Base-by-base conservation (phyloP, 2,888 invertebrate genomes). In the Dilophus febrilis region DNA sequence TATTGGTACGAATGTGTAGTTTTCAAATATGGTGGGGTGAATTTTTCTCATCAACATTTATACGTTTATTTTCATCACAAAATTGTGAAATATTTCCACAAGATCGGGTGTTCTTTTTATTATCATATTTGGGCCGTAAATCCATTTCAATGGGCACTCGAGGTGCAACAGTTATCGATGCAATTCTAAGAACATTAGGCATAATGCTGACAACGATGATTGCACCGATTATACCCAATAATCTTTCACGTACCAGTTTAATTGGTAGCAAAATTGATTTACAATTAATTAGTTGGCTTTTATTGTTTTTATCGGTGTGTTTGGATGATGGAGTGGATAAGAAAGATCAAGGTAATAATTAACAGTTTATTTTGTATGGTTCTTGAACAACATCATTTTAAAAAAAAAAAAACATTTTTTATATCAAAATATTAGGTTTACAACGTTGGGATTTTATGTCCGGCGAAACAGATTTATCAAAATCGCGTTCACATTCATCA, bases 361-460 rank as follows among this genome's bases (percentile, higher is more conserved):
- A n/a, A n/a, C n/a, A 4, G 34, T 13, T 1, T 17, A 18, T 18
- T 8, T 32, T 17, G 31, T 18, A 36, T 11, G 8, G 27, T 28
- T 6, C 28, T 7, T 32, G 32, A 37, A 29, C 37, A 41, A 40
- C 19, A 17, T 12, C 7, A 14, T 35, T 37, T 12, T 18, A 3
- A 5, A 8, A 37, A 13, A 35, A 13, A 13, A 35, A n/a, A n/a
- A n/a, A n/a, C n/a, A n/a, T n/a, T n/a, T n/a, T n/a, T n/a, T n/a
- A n/a, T n/a, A n/a, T 43, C 33, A 40, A 22, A n/a, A 37, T 40
- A 34, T 31, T 17, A 62, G 61, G 61, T 30, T 51, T 59, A 8
- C 61, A 57, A 38, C 74, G 88, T 42, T 91, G 90, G 90, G 86
- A 87, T 59, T 91, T 90, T 67, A 82, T 91, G 54, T 83, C 85